phyloP scores from a whole-genome alignment of 2,888 invertebrate genomes.

The Drosophila robusta region DNA sequence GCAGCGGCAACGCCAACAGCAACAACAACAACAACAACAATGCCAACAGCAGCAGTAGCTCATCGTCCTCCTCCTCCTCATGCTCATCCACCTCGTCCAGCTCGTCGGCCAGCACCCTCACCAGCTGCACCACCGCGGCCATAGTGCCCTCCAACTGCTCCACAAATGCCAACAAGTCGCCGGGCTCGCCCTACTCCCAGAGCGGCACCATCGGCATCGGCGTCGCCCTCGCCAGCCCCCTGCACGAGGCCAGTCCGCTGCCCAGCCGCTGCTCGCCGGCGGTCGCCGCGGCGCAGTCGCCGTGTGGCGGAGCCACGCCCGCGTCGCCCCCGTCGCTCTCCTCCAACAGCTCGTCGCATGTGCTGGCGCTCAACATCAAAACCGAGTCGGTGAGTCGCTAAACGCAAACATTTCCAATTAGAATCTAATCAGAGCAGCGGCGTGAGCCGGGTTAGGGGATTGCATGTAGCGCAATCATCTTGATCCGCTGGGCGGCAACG shows the following conservation, averaged over 20 bases:
- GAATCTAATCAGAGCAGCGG: constrained; percentile 64
- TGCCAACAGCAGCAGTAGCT: constrained; percentile 72
- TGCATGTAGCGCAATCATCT: neutral
- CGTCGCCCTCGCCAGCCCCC: constrained; percentile 35
- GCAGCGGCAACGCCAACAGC: constrained; percentile 32
- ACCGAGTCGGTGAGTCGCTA: constrained; percentile 82
- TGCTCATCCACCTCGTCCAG: constrained; percentile 79
- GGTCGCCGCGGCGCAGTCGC: constrained; percentile 50
- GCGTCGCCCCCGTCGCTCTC: constrained; percentile 53
- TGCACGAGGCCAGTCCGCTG: constrained; percentile 59
- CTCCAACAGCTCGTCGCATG: constrained; percentile 66
- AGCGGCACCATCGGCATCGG: constrained; percentile 61
- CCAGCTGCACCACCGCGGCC: constrained; percentile 81
- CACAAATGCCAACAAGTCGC: constrained; percentile 81
- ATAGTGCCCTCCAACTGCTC: constrained; percentile 80
- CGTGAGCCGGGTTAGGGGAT: constrained; percentile 9
- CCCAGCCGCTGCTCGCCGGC: constrained; percentile 55
- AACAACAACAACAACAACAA: constrained; percentile 37
- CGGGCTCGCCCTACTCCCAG: constrained; percentile 70
- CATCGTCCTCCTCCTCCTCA: constrained; percentile 79
- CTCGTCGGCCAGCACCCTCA: constrained; percentile 67
- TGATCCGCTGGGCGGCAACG: neutral
- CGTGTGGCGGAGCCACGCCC: constrained; percentile 56
- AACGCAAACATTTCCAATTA: constrained; percentile 46
- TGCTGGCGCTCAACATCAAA: constrained; percentile 80